Conservation (phyloP, 2,888 invertebrate species). For the Tricholauxania praeusta region DNA sequence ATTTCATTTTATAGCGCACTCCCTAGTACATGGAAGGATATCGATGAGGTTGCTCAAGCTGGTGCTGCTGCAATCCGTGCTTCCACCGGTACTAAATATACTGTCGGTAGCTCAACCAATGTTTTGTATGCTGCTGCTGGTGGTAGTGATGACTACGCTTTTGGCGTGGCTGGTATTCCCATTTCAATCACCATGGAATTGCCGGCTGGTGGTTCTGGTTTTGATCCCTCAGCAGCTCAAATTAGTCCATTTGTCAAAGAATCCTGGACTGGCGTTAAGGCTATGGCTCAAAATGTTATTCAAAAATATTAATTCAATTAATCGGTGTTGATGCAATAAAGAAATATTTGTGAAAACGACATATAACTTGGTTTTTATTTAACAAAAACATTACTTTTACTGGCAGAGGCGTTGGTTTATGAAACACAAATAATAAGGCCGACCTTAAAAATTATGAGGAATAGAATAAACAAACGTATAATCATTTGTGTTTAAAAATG, state of each 20-base stretch:
- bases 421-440: background rate
- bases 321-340: background rate
- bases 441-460: background rate
- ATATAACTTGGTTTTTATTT: too few species aligned
- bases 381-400: too few species aligned
- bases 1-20: slow-evolving; percentile 52
- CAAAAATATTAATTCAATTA: slow-evolving; percentile 47
- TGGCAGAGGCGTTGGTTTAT: too few species aligned
- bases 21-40: slow-evolving; percentile 66
- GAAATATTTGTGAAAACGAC: background rate
- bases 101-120: slow-evolving; percentile 66
- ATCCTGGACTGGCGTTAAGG: slow-evolving; percentile 70
- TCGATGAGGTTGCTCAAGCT: slow-evolving; percentile 64
- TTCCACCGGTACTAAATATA: slow-evolving; percentile 64
- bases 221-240: slow-evolving; percentile 71
- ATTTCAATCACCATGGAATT: slow-evolving; percentile 76
- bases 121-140: slow-evolving; percentile 72
- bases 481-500: background rate
- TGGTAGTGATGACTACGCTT: slow-evolving; percentile 77
- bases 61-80: slow-evolving; percentile 64
- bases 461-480: too few species aligned
- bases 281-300: slow-evolving; percentile 62
- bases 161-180: slow-evolving; percentile 70
- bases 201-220: slow-evolving; percentile 72
- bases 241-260: slow-evolving; percentile 72